These are phyloP conservation scores for Scaptomyza reducta DNA, from an alignment of 2,888 invertebrate species.

Conservation along the genomic window DNA sequence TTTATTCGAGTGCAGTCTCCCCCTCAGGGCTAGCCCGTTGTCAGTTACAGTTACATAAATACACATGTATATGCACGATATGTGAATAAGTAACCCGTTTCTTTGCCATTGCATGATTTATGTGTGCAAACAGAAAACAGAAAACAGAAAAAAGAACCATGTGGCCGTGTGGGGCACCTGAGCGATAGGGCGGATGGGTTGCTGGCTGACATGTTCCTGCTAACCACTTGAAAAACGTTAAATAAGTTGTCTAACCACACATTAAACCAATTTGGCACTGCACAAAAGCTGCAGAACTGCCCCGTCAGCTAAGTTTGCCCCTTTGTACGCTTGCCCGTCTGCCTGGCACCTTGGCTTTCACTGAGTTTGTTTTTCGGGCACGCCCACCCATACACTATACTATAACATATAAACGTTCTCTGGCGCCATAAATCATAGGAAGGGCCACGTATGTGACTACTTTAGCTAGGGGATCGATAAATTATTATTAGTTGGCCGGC, in stretches of 20 bases:
- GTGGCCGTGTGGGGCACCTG: slow-evolving; percentile 47
- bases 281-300: slow-evolving; percentile 30
- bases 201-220: slow-evolving; percentile 12
- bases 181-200: slow-evolving; percentile 18
- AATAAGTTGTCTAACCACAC: slow-evolving; percentile 79
- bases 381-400: slow-evolving; percentile 51
- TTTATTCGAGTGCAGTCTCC: slow-evolving; percentile 25
- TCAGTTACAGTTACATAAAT: slow-evolving; percentile 22
- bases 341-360: slow-evolving; percentile 57
- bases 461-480: slow-evolving; percentile 80
- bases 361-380: slow-evolving; percentile 31
- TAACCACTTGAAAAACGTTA: slow-evolving; percentile 79
- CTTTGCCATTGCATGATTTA: slow-evolving; percentile 72
- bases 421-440: slow-evolving; percentile 77
- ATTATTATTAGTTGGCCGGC: slow-evolving; percentile 81
- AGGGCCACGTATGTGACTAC: slow-evolving; percentile 71
- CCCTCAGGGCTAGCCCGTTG: slow-evolving; percentile 22
- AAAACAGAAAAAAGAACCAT: slow-evolving; percentile 30
- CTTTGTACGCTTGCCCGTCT: slow-evolving; percentile 17
- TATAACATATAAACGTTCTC: slow-evolving; percentile 51
- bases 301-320: slow-evolving; percentile 1
- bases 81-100: slow-evolving; percentile 64
- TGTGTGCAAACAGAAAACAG: slow-evolving; percentile 46
- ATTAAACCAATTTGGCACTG: slow-evolving; percentile 79
- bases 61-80: slow-evolving; percentile 6